Percentiles rank a stretch among this genome's conserved stretches.
Evolutionary conservation across 2,888 invertebrate genomes (phyloP).

Genomic region (Ctenicera cuprea): DNA sequence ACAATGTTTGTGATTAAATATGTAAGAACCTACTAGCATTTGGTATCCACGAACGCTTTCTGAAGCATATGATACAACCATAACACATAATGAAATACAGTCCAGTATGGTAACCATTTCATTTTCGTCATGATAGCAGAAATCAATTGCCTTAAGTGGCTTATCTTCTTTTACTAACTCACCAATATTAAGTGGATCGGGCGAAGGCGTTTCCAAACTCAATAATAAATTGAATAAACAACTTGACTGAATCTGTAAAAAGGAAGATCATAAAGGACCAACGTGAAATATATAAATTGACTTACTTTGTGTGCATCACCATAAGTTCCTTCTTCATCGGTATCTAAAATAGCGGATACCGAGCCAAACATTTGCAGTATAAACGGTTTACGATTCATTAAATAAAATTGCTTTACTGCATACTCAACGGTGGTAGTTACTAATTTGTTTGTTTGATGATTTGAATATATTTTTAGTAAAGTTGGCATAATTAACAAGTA

Average conservation of each 20-base stretch:
- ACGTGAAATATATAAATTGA: background rate
- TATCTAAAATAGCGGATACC: constrained; percentile 96
- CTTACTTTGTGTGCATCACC: constrained; percentile 94
- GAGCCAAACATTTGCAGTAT: constrained; percentile 99
- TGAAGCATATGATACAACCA: constrained; percentile 98
- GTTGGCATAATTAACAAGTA: constrained; percentile 99
- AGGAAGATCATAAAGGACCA: background rate
- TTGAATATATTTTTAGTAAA: constrained; percentile 95
- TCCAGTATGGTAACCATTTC: constrained; percentile 98
- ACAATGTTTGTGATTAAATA: background rate
- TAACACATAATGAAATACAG: constrained; percentile 98
- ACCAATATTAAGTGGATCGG: constrained; percentile 94
- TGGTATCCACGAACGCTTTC: constrained; percentile 95
- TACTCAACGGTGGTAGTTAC: constrained; percentile 98
- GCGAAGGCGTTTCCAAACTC: constrained; percentile 94
- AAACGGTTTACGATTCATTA: constrained; percentile 98
- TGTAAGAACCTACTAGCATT: constrained; percentile 81
- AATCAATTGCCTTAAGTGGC: constrained; percentile 95
- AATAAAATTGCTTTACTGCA: constrained; percentile 98
- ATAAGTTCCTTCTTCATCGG: constrained; percentile 89
- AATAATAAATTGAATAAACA: constrained; percentile 93
- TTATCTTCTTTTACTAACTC: constrained; percentile 94
- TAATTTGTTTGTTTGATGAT: constrained; percentile 97
- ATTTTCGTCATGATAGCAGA: constrained; percentile 98
- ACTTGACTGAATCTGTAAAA: constrained; percentile 86